Evolutionary conservation across 2,113 vertebrate species (phyloP), one percentile per base, ranked within the genome.

Genomic region (Podarcis cretensis): DNA sequence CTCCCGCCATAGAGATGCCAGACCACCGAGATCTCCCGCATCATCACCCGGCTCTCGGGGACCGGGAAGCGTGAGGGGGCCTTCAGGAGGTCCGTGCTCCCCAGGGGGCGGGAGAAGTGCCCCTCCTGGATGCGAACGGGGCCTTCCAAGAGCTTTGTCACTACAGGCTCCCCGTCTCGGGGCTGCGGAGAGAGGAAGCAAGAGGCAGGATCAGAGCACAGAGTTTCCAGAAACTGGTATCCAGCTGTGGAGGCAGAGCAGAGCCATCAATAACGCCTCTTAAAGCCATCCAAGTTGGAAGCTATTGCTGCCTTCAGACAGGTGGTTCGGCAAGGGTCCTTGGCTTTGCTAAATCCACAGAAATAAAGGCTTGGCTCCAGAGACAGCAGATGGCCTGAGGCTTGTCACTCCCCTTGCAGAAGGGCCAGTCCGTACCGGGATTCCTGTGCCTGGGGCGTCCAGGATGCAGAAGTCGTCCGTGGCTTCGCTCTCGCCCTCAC

Each of bases 1-100:
- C 96, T 97, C 66, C 98, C 98, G 0, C 98, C 98, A 0, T 98
- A 99, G 30, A 99, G 97, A 89, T 99, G 98, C 98, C 98, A 99
- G 89, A 98, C 96, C 2, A 99, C 96, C 0, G 98, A 98, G 88
- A 99, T 97, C 92, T 99, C 98, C 3, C 98, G 94, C 20, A 99
- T 97, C 88, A 98, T 96, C 84, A 98, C 96, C 0, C 98, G 96
- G 86, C 95, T 98, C 94, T 98, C 97, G 27, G 98, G 98, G 90
- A 98, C 95, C 0, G 98, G 98, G 91, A 99, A 99, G 87, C 96
- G 97, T 71, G 97, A 96, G 0, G 98, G 98, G 0, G 98, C 98
- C 2, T 98, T 96, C 74, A 99, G 96, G 82, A 99, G 95, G 94
- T 99, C 98, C 0, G 98, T 97, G 95, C 98, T 98, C 84, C 98